Conservation (phyloP, 2,797 vertebrate genomes). For the Cephalopachus bancanus region DNA sequence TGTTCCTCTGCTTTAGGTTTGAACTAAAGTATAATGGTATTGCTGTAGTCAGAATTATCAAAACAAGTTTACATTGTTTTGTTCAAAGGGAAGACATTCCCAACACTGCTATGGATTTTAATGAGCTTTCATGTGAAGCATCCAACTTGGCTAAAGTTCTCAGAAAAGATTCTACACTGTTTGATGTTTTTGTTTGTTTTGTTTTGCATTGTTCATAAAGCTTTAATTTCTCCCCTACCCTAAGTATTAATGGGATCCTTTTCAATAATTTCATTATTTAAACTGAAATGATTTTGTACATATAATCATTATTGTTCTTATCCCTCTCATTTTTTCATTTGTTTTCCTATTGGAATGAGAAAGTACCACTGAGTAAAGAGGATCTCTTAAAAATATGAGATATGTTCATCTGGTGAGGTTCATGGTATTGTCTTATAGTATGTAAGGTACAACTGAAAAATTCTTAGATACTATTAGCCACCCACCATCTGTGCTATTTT, state of each 20-base stretch:
- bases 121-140: not conserved
- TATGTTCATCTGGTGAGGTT: not conserved
- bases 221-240: not conserved
- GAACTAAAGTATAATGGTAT: not conserved
- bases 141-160: not conserved
- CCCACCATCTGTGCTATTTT: not conserved
- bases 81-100: not conserved
- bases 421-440: no score
- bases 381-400: not conserved
- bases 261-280: not conserved
- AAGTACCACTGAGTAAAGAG: not conserved
- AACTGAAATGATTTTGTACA: not conserved
- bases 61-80: not conserved
- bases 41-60: not conserved
- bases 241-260: not conserved
- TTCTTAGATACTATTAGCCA: not conserved
- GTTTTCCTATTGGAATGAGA: not conserved
- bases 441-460: not conserved
- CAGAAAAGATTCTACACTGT: not conserved
- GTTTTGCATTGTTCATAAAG: not conserved
- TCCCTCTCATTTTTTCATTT: not conserved
- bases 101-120: not conserved
- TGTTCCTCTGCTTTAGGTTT: not conserved
- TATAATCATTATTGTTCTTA: not conserved
- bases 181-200: not conserved